Evolutionary conservation across 2,797 vertebrate species (phyloP), one percentile per base, ranked within the genome.

Genomic region (Betta splendens): DNA sequence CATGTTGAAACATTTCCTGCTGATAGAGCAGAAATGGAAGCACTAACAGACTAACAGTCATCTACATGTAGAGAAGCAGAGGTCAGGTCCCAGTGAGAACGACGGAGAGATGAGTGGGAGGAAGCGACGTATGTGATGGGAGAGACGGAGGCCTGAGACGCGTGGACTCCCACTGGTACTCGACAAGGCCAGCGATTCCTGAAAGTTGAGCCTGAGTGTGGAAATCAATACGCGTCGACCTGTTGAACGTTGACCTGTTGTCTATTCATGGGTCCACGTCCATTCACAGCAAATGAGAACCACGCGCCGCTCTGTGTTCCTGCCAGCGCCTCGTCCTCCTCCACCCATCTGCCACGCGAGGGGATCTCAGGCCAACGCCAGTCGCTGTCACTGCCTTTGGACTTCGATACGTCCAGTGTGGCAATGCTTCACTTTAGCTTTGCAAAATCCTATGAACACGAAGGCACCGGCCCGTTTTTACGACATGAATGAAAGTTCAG

Each of bases 301-400:
- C 22, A 49, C 63, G 52, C 39, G 36, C 21, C 42, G 22, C 26
- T 42, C 49, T 25, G 46, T 1, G 1, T 13, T 7, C 21, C 29
- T n/a, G 10, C 50, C 75, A 28, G 61, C 68, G 64, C 65, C 49
- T 47, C 62, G 25, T 43, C 63, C 42, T 65, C 56, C 66, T 58
- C 26, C 63, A 43, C 44, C 60, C 45, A 72, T 77, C 72, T 77
- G 72, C 81, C 73, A 68, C 52, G 53, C 35, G 53, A 80, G 57
- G 74, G 69, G 70, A 72, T 60, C 44, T 62, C 44, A 42, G 67
- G 70, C 37, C 65, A 69, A 61, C 7, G 33, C 21, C 2, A 56
- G 42, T 51, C 26, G 4, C 12, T 42, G 35, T 28, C 26, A 17
- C 47, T n/a, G 32, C 32, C 31, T 36, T 39, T 47, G 40, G 50